phyloP scores from a whole-genome alignment of 2,888 invertebrate species.

The Agapetus fuscipes region DNA sequence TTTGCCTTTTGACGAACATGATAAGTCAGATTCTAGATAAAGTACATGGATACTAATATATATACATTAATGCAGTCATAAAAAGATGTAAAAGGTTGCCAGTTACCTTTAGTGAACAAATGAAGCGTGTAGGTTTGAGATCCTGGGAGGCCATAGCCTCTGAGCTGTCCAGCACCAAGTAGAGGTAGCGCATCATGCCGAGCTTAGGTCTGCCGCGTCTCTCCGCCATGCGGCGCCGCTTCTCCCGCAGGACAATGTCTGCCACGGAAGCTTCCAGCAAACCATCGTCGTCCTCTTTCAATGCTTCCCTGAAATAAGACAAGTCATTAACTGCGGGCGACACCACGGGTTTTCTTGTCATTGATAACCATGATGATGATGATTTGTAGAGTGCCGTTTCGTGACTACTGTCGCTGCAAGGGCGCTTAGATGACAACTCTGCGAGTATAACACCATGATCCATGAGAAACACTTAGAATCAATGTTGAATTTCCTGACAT shows the following conservation, averaged over 20 bases:
- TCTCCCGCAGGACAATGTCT: conserved; percentile 84
- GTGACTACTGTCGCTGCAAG: no score
- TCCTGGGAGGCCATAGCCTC: conserved; percentile 92
- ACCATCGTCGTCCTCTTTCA: conserved; percentile 93
- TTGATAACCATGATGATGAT: no score
- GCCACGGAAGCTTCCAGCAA: conserved; percentile 83
- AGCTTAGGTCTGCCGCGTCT: conserved; percentile 72
- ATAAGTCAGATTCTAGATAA: no score
- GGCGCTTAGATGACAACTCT: no score
- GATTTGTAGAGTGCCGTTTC: no score
- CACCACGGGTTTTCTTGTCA: neutral
- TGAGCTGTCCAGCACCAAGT: conserved; percentile 86
- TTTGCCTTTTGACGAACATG: no score
- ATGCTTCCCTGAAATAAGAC: conserved; percentile 67
- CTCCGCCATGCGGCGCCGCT: conserved; percentile 63
- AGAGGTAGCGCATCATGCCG: conserved; percentile 98
- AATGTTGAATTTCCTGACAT: no score
- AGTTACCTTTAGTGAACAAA: conserved; percentile 84
- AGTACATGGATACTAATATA: no score
- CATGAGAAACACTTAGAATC: no score
- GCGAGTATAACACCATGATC: no score
- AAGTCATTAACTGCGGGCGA: neutral
- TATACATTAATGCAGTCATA: no score
- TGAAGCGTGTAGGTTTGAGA: conserved; percentile 83
- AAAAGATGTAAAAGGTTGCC: no score